Conservation (phyloP, 1,140 invertebrate genomes). For the Chlorops oryzae region DNA sequence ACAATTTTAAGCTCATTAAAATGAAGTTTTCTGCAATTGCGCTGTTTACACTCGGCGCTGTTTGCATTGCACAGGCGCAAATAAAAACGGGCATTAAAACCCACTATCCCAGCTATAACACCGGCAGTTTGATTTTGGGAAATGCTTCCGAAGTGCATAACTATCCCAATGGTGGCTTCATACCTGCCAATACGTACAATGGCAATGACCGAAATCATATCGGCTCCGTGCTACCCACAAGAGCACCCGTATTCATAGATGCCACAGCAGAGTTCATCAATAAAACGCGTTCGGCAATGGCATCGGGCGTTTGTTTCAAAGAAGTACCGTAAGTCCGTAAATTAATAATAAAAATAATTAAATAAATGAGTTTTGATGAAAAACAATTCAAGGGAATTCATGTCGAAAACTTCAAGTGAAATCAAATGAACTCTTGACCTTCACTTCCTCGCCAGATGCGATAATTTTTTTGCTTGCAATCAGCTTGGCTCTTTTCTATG, state of each 20-base stretch:
- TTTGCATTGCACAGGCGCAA: slow-evolving; percentile 19
- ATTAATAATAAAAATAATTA: slow-evolving; percentile 4
- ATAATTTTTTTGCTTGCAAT: no score
- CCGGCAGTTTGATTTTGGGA: slow-evolving; percentile 24
- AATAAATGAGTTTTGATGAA: neutral
- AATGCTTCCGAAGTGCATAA: slow-evolving; percentile 5
- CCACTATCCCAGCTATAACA: slow-evolving; percentile 21
- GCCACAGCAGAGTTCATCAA: slow-evolving; percentile 40
- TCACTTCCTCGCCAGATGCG: slow-evolving; percentile 40
- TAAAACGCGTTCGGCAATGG: slow-evolving; percentile 36
- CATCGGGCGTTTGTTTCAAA: slow-evolving; percentile 51
- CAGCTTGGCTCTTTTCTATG: no score
- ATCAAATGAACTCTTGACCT: slow-evolving; percentile 35
- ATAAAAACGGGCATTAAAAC: slow-evolving; percentile 44
- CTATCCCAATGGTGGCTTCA: slow-evolving; percentile 16
- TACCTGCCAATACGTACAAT: slow-evolving; percentile 33
- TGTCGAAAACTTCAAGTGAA: neutral
- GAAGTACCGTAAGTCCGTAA: slow-evolving; percentile 54
- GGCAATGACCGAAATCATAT: slow-evolving; percentile 2
- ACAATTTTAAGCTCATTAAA: neutral
- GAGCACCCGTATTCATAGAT: slow-evolving; percentile 24
- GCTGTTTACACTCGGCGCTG: slow-evolving; percentile 10
- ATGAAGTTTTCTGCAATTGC: slow-evolving; percentile 8
- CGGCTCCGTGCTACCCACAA: slow-evolving; percentile 14
- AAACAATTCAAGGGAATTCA: slow-evolving; percentile 21